phyloP scores from a whole-genome alignment of 2,797 vertebrate species.

The Anolis apletophallus region DNA sequence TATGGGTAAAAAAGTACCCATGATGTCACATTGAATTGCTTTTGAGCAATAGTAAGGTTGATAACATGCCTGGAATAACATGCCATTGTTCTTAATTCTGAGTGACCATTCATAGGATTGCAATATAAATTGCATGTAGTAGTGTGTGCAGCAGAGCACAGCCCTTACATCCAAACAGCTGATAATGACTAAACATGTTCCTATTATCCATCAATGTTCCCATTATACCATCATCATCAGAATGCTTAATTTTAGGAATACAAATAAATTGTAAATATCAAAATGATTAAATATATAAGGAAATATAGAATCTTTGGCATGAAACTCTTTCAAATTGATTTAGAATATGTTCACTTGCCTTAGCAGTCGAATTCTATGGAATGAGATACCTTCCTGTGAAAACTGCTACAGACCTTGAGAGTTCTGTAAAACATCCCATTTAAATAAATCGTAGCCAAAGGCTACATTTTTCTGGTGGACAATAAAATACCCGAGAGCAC shows the following conservation, averaged over 20 bases:
- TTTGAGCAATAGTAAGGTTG: neutral
- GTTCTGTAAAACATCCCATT: slow-evolving; percentile 77
- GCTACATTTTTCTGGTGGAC: slow-evolving; percentile 69
- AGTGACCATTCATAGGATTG: neutral
- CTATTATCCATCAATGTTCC: neutral
- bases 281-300: slow-evolving; percentile 57
- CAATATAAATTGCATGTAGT: neutral
- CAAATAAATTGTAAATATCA: slow-evolving; percentile 67
- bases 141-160: neutral
- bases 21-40: neutral
- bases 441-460: slow-evolving; percentile 76
- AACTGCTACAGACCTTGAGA: slow-evolving; percentile 68
- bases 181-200: slow-evolving; percentile 11
- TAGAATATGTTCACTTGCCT: slow-evolving; percentile 69
- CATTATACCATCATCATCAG: slow-evolving; percentile 55
- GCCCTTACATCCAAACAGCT: neutral
- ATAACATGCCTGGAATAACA: neutral
- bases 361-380: slow-evolving; percentile 70
- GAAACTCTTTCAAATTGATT: slow-evolving; percentile 65
- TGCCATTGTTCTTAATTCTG: neutral
- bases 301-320: slow-evolving; percentile 65
- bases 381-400: slow-evolving; percentile 69
- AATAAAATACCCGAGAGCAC: slow-evolving; percentile 66
- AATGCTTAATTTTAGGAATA: slow-evolving; percentile 64
- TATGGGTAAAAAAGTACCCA: neutral